Base-by-base conservation (phyloP, 2,113 vertebrate species). In the Cranoglanis bouderius region DNA sequence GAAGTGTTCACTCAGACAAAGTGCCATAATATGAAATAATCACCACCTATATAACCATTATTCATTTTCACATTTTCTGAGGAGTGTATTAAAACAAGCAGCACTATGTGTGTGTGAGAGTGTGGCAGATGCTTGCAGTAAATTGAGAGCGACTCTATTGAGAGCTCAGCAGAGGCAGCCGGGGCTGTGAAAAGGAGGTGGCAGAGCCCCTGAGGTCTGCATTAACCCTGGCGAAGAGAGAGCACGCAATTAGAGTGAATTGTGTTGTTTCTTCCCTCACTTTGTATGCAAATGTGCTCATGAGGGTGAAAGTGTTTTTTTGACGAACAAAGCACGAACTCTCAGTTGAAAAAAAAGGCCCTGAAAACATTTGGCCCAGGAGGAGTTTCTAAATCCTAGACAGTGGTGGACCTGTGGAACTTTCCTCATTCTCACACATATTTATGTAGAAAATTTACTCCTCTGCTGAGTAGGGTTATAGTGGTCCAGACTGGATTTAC, bases 231-330 rank as follows among this genome's bases (percentile, higher is more conserved):
- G 92, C 89, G 93, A 94, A 94, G 94, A 95, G 95, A 89, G 94
- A 94, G 93, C 88, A 93, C 92, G 94, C 94, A 95, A 96, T 96
- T 96, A 95, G 94, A 94, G 93, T 93, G 94, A 95, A 95, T 94
- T 94, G 93, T 94, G 94, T 95, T 96, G 95, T 96, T 92, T 94
- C 94, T 95, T 93, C 90, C 92, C 94, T 94, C 94, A 96, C 95
- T 95, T 96, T 96, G 95, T 96, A 96, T 96, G 96, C 94, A 95
- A 95, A 96, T 96, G 93, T 93, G 90, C 91, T 92, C 92, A 93
- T 93, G 92, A 92, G 94, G 92, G 94, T 94, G 93, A 95, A 95
- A 96, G 94, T 94, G 93, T 90, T 94, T 94, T 95, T 94, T 80
- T 95, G 93, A 95, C 90, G 88, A 91, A 89, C 93, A 90, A 94